Evolutionary conservation across 2,888 invertebrate species (phyloP), one percentile per base, ranked within the genome.

Genomic region (Agrotis ipsilon): DNA sequence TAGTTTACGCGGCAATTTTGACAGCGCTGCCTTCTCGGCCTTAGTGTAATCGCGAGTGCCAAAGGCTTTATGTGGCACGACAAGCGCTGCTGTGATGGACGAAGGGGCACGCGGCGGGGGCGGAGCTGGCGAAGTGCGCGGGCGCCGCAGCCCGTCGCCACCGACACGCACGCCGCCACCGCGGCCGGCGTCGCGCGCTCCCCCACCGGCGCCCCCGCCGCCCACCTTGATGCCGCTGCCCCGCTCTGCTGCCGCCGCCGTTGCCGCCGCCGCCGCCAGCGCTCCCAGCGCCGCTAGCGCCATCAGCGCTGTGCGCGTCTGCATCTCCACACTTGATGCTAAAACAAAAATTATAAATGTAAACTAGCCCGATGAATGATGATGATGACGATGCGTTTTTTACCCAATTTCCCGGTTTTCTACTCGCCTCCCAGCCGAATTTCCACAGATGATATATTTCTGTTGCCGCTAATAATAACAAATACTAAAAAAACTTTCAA

Each of bases 1-100:
- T 80, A 98, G 95, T 93, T 97, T 97, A 81, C 97, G 97, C 87
- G 97, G 97, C 83, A 98, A 94, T 86, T 96, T 96, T 76, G 96
- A 96, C 85, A 98, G 97, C 52, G 98, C 97, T 65, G 96, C 97
- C 75, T 97, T 97, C 76, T 97, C 97, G 69, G 98, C 97, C 89
- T 97, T 97, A 70, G 97, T 97, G 92, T 98, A 98, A 89, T 97
- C 98, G 71, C 98, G 96, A 73, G 97, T 97, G 80, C 97, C 97
- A 91, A 98, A 98, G 81, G 97, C 97, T 89, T 98, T 98, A 90
- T 98, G 97, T 14, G 98, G 98, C 85, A 98, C 97, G 81, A 98
- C 97, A 90, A 98, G 97, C 57, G 98, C 98, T 83, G 98, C 97
- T 91, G 95, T 94, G 89, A 96, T 94, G 88, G 97, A 96, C 59